These are phyloP conservation scores for Eupristina koningsbergeri DNA, from an alignment of 1,140 invertebrate genomes.

Conservation along the genomic window DNA sequence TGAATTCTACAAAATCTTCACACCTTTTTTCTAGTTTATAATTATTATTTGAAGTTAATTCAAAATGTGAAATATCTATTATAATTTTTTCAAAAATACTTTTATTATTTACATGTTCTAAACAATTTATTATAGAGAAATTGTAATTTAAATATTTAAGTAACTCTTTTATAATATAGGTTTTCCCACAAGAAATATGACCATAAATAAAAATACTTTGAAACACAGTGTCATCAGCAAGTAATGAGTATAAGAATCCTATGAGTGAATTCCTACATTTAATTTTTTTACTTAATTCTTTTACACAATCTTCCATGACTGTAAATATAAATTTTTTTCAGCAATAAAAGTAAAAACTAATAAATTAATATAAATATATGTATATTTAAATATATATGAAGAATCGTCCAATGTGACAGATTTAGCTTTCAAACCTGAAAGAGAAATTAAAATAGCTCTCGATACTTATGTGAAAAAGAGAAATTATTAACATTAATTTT, in stretches of 20 bases:
- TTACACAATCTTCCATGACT: constrained; percentile 73
- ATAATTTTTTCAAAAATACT: constrained; percentile 86
- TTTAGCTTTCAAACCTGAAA: constrained; percentile 58
- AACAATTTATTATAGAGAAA: constrained; percentile 82
- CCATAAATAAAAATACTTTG: constrained; percentile 83
- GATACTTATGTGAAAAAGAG: constrained; percentile 40
- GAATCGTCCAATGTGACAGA: constrained; percentile 51
- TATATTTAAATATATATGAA: not conserved
- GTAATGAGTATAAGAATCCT: constrained; percentile 75
- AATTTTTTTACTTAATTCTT: constrained; percentile 64
- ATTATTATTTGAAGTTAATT: constrained; percentile 62
- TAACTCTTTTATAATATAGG: constrained; percentile 77
- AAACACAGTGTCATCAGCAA: constrained; percentile 77
- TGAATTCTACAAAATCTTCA: constrained; percentile 84
- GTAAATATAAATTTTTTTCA: constrained; percentile 35
- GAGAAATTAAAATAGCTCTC: constrained; percentile 55
- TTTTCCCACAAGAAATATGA: constrained; percentile 86
- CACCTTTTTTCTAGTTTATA: constrained; percentile 73
- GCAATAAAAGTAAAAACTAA: constrained; percentile 24
- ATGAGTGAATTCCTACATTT: constrained; percentile 78
- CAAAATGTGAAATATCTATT: constrained; percentile 73
- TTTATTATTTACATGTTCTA: constrained; percentile 85
- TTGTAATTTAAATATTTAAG: constrained; percentile 77
- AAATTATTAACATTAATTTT: not conserved
- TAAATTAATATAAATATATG: constrained; percentile 19